These are phyloP conservation scores for Thymelicus acteon DNA, from an alignment of 2,888 invertebrate genomes.

Conservation along the genomic window DNA sequence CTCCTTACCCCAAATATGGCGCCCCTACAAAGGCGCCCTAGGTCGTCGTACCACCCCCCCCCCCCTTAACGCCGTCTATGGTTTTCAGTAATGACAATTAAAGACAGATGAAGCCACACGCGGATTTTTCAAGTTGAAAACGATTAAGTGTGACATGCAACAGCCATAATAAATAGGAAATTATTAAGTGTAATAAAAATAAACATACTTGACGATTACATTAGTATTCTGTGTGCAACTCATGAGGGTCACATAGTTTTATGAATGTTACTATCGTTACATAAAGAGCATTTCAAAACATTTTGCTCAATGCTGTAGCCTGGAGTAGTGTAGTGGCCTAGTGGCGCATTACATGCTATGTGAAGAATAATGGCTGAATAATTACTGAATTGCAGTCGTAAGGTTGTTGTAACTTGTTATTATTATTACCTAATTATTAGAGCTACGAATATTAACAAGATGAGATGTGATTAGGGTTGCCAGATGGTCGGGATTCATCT, in stretches of 20 bases:
- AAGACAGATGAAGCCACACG: no score
- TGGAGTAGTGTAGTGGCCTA: slow-evolving; percentile 55
- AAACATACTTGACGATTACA: slow-evolving; percentile 21
- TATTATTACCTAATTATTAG: neutral
- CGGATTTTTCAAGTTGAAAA: no score
- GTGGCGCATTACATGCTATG: slow-evolving; percentile 34
- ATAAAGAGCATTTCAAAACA: slow-evolving; percentile 66
- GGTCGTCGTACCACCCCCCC: no score
- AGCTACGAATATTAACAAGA: neutral
- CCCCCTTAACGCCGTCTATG: no score
- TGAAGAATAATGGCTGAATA: slow-evolving; percentile 46
- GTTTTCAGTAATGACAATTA: no score
- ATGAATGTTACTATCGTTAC: slow-evolving; percentile 58
- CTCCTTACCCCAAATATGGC: no score
- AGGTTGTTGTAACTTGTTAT: slow-evolving; percentile 14
- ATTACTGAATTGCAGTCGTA: slow-evolving; percentile 18
- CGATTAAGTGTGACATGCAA: neutral
- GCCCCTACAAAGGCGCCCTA: no score
- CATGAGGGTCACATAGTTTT: slow-evolving; percentile 50
- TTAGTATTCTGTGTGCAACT: slow-evolving; percentile 39
- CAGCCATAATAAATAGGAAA: slow-evolving; percentile 3
- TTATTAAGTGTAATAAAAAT: slow-evolving; percentile 17
- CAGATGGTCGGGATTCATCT: no score
- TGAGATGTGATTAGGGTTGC: no score
- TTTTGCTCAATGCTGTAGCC: slow-evolving; percentile 61